These are phyloP conservation scores for Lophius piscatorius DNA, from an alignment of 2,113 vertebrate genomes.

Conservation along the genomic window DNA sequence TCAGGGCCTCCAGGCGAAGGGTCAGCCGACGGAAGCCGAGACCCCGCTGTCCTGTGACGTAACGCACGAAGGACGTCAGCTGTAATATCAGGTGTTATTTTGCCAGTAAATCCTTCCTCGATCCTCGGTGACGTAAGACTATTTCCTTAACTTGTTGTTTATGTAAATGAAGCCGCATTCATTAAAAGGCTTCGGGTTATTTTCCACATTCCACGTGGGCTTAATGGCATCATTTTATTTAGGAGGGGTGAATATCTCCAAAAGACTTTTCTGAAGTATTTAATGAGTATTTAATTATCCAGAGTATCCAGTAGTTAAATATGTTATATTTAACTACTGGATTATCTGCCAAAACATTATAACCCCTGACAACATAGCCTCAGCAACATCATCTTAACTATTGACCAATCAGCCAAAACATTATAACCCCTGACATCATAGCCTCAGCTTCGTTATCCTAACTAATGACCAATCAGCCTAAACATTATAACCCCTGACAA, in stretches of 20 bases:
- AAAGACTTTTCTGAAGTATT: slow-evolving; percentile 14
- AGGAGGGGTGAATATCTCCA: slow-evolving; percentile 1
- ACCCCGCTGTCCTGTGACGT: slow-evolving; percentile 49
- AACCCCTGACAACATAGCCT: too few species aligned
- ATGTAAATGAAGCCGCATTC: slow-evolving; percentile 8
- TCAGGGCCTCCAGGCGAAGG: slow-evolving; percentile 71
- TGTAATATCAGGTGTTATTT: neutral
- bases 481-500: too few species aligned
- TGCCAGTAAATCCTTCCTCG: slow-evolving; percentile 9
- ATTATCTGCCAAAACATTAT: too few species aligned
- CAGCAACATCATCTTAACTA: too few species aligned
- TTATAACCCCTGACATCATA: too few species aligned
- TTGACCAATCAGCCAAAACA: too few species aligned
- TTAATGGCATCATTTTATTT: slow-evolving; percentile 4
- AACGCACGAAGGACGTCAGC: neutral
- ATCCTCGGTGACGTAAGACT: slow-evolving; percentile 3
- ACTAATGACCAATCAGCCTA: too few species aligned
- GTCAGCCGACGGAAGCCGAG: slow-evolving; percentile 56
- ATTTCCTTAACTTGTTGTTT: slow-evolving; percentile 17
- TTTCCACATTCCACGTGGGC: slow-evolving; percentile 27
- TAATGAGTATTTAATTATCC: too few species aligned
- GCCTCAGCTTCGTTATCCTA: too few species aligned
- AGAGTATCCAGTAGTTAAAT: too few species aligned
- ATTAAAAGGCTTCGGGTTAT: slow-evolving; percentile 4
- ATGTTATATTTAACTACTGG: too few species aligned